Evolutionary conservation across 2,113 vertebrate species (phyloP).

Genomic region (Elanus axillaris): DNA sequence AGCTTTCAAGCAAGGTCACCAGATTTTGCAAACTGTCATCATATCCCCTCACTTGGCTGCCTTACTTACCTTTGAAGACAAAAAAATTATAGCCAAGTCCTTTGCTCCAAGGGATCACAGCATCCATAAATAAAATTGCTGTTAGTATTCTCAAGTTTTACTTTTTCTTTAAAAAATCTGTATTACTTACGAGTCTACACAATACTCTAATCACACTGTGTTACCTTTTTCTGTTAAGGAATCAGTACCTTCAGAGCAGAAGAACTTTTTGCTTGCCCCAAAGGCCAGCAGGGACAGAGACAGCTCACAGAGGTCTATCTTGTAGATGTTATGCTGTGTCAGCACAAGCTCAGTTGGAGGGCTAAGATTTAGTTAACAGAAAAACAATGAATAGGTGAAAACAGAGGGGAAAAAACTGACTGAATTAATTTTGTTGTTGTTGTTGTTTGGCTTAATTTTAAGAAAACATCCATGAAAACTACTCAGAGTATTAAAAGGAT

Average conservation of each 20-base stretch:
- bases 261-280: background rate
- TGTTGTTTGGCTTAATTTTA: background rate
- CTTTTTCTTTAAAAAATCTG: background rate
- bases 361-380: background rate
- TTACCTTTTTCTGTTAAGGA: background rate
- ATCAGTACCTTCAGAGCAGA: background rate
- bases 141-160: background rate
- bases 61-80: background rate
- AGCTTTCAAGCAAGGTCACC: background rate
- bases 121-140: background rate
- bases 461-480: background rate
- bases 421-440: background rate
- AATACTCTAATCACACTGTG: background rate
- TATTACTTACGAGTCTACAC: background rate
- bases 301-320: background rate
- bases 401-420: background rate
- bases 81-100: background rate
- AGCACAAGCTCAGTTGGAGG: background rate
- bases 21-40: background rate
- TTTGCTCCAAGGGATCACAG: background rate
- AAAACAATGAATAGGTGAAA: background rate
- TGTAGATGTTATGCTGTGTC: background rate
- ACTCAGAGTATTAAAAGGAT: constrained; percentile 1
- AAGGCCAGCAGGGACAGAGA: background rate
- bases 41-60: background rate